These are phyloP conservation scores for Pangasius mekongensis DNA, from an alignment of 2,797 vertebrate species.

Conservation along the genomic window DNA sequence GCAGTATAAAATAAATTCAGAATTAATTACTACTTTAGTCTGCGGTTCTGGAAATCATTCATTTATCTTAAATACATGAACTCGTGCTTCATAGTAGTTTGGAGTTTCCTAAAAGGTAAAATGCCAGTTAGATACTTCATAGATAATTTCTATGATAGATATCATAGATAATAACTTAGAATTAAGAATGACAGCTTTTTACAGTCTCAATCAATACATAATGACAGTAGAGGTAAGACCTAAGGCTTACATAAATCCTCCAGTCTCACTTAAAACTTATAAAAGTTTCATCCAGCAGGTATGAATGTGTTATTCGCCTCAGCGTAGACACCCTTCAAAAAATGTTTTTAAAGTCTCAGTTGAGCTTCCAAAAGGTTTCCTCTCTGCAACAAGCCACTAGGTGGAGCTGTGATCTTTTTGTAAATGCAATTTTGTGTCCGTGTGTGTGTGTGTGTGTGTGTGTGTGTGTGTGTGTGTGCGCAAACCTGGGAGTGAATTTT, in stretches of 20 bases:
- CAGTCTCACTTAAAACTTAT: neutral
- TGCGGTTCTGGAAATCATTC: neutral
- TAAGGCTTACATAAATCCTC: neutral
- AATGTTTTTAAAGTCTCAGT: neutral
- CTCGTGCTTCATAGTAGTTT: neutral
- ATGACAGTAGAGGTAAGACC: neutral
- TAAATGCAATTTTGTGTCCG: constrained; percentile 32
- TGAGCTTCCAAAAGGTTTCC: neutral
- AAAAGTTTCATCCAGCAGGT: neutral
- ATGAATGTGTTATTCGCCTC: neutral
- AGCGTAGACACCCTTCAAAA: neutral
- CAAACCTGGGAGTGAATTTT: constrained; percentile 26
- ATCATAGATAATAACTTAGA: no score
- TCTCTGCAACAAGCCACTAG: constrained; percentile 70
- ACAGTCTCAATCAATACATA: neutral
- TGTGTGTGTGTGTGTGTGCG: neutral
- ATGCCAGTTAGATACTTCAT: neutral
- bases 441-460: constrained; percentile 4
- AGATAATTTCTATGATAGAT: neutral
- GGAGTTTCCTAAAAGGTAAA: neutral
- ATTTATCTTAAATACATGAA: neutral
- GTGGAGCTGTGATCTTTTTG: constrained; percentile 81
- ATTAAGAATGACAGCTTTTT: neutral
- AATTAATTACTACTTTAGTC: neutral
- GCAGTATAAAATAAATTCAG: neutral